Base-by-base conservation (phyloP, 2,888 invertebrate species). In the Nemapogon koenigi region DNA sequence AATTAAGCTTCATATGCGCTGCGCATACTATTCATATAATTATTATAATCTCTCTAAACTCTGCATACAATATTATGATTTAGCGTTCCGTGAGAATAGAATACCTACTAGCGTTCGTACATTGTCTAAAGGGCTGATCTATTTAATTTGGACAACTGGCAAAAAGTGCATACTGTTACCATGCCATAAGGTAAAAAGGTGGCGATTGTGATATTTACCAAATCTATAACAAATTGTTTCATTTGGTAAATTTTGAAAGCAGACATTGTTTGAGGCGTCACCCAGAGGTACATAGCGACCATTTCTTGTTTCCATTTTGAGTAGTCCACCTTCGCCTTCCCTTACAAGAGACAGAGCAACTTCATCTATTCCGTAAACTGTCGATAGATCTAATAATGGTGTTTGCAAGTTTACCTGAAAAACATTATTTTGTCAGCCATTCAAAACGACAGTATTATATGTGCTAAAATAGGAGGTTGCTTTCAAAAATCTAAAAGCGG, bases 341-440 rank as follows among this genome's bases (percentile, higher is more conserved):
- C 68, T 56, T 2, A 68, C 52, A 22, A 43, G 45, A 3, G 53
- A 46, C 16, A 60, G 50, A 15, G 57, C 51, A 25, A 49, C 44
- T 18, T 70, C 57, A 40, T 67, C 55, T 3, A 62, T 57, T 37
- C 71, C 70, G 28, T 71, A 72, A 40, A 72, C 53, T 11, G 61
- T 62, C 14, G 71, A 72, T 7, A 72, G 51, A 47, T 71, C 71
- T 28, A 70, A 41, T 8, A 62, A 35, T 2, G 70, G 71, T 2
- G 71, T 70, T 59, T 70, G 69, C 16, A 55, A 57, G 43, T 70
- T 70, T 17, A 71, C 61, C 71, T 72, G 46, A 32, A 52, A 46
- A 42, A 32, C n/a, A n/a, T n/a, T n/a, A n/a, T n/a, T n/a, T n/a
- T n/a, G n/a, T n/a, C n/a, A n/a, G n/a, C n/a, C n/a, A n/a, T n/a